These are phyloP conservation scores for Pelosia muscerda DNA, from an alignment of 2,888 invertebrate species.

Conservation along the genomic window DNA sequence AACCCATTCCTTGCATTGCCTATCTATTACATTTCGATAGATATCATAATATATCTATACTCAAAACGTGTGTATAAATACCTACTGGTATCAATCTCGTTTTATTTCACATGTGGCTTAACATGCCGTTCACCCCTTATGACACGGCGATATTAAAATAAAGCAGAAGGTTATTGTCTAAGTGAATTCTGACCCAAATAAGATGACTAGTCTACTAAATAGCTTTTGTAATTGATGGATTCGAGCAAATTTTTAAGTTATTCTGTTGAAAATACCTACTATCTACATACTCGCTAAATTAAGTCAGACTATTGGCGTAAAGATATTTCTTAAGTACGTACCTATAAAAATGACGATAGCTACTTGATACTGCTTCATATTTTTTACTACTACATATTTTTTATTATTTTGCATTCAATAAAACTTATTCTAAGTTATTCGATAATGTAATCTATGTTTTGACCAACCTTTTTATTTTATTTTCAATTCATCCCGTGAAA, in stretches of 20 bases:
- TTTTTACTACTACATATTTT: too few species aligned
- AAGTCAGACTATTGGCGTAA: neutral
- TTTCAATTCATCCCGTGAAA: too few species aligned
- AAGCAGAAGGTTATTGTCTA: neutral
- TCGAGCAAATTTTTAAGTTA: neutral
- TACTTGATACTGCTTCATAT: too few species aligned
- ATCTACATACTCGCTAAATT: neutral
- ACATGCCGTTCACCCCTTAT: conserved; percentile 20
- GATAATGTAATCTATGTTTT: neutral
- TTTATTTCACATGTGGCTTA: conserved; percentile 26
- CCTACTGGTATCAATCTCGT: conserved; percentile 33
- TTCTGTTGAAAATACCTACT: neutral
- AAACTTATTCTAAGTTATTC: too few species aligned
- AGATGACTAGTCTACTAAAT: neutral
- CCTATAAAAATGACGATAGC: too few species aligned
- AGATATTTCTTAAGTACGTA: too few species aligned
- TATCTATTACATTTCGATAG: neutral
- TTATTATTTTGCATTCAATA: too few species aligned
- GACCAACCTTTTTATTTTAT: too few species aligned
- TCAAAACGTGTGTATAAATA: conserved; percentile 19
- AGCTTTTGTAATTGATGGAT: neutral
- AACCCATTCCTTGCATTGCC: too few species aligned
- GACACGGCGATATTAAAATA: conserved; percentile 43
- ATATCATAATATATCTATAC: conserved; percentile 15
- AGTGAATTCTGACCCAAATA: neutral